phyloP scores from a whole-genome alignment of 2,888 invertebrate species.

The Embidobia sp. region DNA sequence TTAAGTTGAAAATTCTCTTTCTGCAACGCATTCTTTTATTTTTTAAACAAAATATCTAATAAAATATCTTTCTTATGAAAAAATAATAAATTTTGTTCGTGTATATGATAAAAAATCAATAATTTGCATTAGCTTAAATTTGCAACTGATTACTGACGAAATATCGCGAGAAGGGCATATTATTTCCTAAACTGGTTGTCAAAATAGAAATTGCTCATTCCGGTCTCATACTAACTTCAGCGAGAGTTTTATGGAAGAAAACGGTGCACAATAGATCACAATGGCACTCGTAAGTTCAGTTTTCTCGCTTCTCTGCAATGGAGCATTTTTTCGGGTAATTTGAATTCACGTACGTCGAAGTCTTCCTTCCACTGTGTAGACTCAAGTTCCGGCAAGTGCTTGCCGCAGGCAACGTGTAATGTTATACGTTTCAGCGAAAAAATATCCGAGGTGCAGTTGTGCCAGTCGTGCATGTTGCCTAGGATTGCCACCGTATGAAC shows the following conservation, averaged over 20 bases:
- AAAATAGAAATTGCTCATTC: slow-evolving; percentile 29
- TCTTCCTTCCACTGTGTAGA: slow-evolving; percentile 39
- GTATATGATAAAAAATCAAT: too few relatives aligned
- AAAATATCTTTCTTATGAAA: too few relatives aligned
- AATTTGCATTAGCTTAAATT: too few relatives aligned
- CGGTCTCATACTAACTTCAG: slow-evolving; percentile 8
- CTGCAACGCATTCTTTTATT: too few relatives aligned
- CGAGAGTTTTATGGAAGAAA: slow-evolving; percentile 14
- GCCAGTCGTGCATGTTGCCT: slow-evolving; percentile 29
- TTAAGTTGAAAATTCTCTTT: too few relatives aligned
- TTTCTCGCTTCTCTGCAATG: slow-evolving; percentile 27
- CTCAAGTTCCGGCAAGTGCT: slow-evolving; percentile 34
- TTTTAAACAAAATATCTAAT: too few relatives aligned
- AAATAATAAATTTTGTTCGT: too few relatives aligned
- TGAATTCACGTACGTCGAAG: slow-evolving; percentile 55
- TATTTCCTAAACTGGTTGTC: slow-evolving; percentile 13
- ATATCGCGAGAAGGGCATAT: background rate
- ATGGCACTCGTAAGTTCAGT: slow-evolving; percentile 42
- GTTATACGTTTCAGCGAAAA: slow-evolving; percentile 47
- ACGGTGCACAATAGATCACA: slow-evolving; percentile 45
- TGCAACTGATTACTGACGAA: too few relatives aligned
- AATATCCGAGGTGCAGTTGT: slow-evolving; percentile 34
- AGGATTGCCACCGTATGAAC: slow-evolving; percentile 40
- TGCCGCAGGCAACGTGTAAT: slow-evolving; percentile 35
- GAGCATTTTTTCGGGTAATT: slow-evolving; percentile 49